A percentile compares a stretch with the other conserved stretches of the same genome.
phyloP scores from a whole-genome alignment of 2,888 invertebrate species.

The Ariolimax columbianus region DNA sequence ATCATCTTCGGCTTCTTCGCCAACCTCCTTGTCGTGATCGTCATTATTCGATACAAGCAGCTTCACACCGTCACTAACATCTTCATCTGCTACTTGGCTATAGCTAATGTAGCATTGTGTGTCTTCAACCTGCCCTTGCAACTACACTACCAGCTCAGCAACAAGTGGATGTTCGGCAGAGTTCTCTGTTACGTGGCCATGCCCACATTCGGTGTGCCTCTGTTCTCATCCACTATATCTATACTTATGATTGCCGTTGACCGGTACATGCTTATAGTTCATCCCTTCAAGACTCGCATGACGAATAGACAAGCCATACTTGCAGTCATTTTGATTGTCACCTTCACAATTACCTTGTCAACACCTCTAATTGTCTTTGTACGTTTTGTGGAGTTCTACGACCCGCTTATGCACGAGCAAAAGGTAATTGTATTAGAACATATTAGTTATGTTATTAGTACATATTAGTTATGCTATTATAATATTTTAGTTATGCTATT shows the following conservation, averaged over 20 bases:
- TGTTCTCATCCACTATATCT: slow-evolving; percentile 75
- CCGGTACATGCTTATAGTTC: slow-evolving; percentile 76
- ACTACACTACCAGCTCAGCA: slow-evolving; percentile 75
- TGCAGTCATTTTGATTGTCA: slow-evolving; percentile 63
- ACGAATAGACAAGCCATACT: slow-evolving; percentile 64
- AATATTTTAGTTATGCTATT: no score
- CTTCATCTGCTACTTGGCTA: slow-evolving; percentile 74
- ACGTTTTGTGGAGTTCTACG: slow-evolving; percentile 48
- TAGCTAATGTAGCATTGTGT: slow-evolving; percentile 76
- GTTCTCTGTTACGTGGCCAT: slow-evolving; percentile 73
- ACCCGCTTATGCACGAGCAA: slow-evolving; percentile 61
- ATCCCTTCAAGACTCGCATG: slow-evolving; percentile 73
- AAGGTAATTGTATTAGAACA: slow-evolving; percentile 55
- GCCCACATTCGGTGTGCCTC: slow-evolving; percentile 76
- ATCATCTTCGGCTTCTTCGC: slow-evolving; percentile 74
- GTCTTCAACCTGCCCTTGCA: slow-evolving; percentile 76
- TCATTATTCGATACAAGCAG: slow-evolving; percentile 68
- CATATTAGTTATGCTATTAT: not conserved
- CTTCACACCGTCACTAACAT: slow-evolving; percentile 76
- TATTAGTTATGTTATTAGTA: not conserved
- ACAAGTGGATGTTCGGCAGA: slow-evolving; percentile 75
- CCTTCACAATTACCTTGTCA: slow-evolving; percentile 69
- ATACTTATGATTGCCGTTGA: slow-evolving; percentile 77
- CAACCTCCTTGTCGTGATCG: slow-evolving; percentile 73
- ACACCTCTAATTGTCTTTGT: slow-evolving; percentile 74